A percentile compares a stretch with the other conserved stretches of the same genome.
Conservation (phyloP, 2,797 vertebrate species). For the Sebastes matsubarae region DNA sequence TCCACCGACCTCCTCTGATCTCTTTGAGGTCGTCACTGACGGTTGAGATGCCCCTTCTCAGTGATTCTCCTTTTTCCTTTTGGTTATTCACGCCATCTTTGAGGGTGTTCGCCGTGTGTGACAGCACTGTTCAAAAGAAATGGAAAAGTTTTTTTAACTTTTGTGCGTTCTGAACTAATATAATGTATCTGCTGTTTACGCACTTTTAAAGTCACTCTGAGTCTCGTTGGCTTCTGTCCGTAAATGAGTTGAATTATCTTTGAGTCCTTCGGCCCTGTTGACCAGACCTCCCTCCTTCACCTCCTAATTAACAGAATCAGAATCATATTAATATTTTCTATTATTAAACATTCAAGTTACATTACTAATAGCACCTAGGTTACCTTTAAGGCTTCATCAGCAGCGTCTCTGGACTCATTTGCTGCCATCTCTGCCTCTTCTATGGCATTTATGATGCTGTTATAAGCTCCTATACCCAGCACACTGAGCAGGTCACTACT, state of each 20-base stretch:
- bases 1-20: conserved; percentile 82
- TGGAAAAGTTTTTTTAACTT: background rate
- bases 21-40: conserved; percentile 67
- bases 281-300: conserved; percentile 79
- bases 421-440: conserved; percentile 83
- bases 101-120: conserved; percentile 62
- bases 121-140: conserved; percentile 72
- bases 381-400: conserved; percentile 80
- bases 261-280: conserved; percentile 78
- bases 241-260: conserved; percentile 69
- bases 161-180: background rate
- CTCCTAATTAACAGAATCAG: conserved; percentile 68
- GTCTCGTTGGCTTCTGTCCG: conserved; percentile 74
- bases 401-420: conserved; percentile 77
- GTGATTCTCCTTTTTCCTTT: conserved; percentile 70
- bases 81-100: conserved; percentile 64
- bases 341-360: background rate
- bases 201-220: conserved; percentile 80
- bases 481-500: conserved; percentile 70
- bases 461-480: conserved; percentile 74
- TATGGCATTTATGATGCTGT: conserved; percentile 79
- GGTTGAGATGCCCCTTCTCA: conserved; percentile 68
- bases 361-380: background rate
- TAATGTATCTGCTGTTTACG: background rate
- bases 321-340: conserved; percentile 57